Evolutionary conservation across 2,113 vertebrate species (phyloP), one percentile per base, ranked within the genome.

Genomic region (Thalassoma bifasciatum): DNA sequence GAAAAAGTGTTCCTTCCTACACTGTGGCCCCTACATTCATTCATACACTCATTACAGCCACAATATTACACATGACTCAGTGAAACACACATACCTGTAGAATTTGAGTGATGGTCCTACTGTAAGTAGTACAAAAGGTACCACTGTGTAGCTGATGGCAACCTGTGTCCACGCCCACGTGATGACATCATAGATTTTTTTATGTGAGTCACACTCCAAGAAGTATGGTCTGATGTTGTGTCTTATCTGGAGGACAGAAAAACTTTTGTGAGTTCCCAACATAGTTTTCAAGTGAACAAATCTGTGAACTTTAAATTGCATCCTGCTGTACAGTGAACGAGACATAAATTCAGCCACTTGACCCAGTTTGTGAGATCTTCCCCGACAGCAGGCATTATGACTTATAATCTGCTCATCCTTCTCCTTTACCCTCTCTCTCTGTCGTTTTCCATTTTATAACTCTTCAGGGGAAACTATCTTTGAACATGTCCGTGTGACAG

Each of bases 101-200:
- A 99, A 99, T 76, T 89, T 93, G 24, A 99, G 83, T 0, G 98
- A 98, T 0, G 96, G 94, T 81, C 94, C 96, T 59, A 99, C 87
- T 34, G 97, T 94, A 17, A 99, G 95, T 64, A 99, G 92, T 42
- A 99, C 98, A 71, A 99, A 99, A 0, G 98, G 98, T 57, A 96
- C 96, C 0, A 99, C 98, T 7, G 96, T 99, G 88, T 99, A 99
- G 88, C 96, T 96, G 67, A 99, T 95, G 86, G 96, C 96, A 24
- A 97, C 72, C 90, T 99, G 97, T 52, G 98, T 99, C 63, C 90
- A 88, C 6, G 89, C 89, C 97, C 98, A 99, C 0, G 98, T 99
- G 77, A 96, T 62, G 50, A 96, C 75, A 66, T 99, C 96, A 13
- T 99, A 99, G 76, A 96, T 83, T 19, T 94, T 63, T 79, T 96